Conservation (phyloP, 1,140 invertebrate genomes). For the Drosophila subobscura region DNA sequence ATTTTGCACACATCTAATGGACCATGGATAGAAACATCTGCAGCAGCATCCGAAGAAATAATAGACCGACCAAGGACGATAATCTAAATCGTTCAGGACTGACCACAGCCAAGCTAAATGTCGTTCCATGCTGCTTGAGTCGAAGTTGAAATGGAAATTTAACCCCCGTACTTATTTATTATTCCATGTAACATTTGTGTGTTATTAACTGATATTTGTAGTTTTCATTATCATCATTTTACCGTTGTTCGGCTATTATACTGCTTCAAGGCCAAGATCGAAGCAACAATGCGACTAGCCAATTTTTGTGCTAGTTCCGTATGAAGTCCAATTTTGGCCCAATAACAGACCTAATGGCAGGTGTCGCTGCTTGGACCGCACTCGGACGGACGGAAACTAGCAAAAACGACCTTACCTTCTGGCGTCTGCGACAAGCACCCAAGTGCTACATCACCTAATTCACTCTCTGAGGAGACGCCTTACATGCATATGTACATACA, state of each 20-base stretch:
- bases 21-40: slow-evolving; percentile 28
- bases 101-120: background rate
- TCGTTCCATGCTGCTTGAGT: slow-evolving; percentile 20
- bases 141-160: background rate
- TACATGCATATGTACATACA: slow-evolving; percentile 6
- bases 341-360: too few relatives aligned
- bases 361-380: too few relatives aligned
- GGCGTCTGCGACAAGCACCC: background rate
- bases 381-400: background rate
- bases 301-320: slow-evolving; percentile 65
- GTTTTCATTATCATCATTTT: slow-evolving; percentile 4
- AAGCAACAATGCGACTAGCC: slow-evolving; percentile 67
- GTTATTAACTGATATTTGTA: slow-evolving; percentile 16
- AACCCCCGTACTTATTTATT: slow-evolving; percentile 5
- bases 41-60: slow-evolving; percentile 3
- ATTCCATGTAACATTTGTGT: slow-evolving; percentile 4
- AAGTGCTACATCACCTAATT: slow-evolving; percentile 19
- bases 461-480: slow-evolving; percentile 28
- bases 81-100: slow-evolving; percentile 41
- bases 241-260: background rate
- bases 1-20: slow-evolving; percentile 36
- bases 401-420: slow-evolving; percentile 6
- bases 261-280: background rate
- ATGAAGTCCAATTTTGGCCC: background rate
- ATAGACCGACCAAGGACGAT: slow-evolving; percentile 39